A percentile compares a stretch with the other conserved stretches of the same genome.
Conservation (phyloP, 2,888 invertebrate species). For the Glaucopsyche alexis region DNA sequence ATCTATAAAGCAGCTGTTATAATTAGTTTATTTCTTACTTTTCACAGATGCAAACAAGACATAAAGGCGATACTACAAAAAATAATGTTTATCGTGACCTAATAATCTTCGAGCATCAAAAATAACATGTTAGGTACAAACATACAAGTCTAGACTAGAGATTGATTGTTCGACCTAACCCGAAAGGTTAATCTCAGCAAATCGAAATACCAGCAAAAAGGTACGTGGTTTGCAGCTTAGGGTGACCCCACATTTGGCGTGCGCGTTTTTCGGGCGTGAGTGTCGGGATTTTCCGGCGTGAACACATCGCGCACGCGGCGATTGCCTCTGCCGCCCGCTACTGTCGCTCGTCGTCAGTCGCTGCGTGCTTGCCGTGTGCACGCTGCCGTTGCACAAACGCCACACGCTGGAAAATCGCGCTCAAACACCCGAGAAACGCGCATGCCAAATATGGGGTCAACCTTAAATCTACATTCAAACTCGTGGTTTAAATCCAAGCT, state of each 20-base stretch:
- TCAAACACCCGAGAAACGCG: too few relatives aligned
- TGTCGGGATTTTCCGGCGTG: too few relatives aligned
- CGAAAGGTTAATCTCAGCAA: slow-evolving; percentile 13
- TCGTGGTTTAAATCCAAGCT: background rate
- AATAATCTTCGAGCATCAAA: background rate
- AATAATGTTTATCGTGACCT: background rate
- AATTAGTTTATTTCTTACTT: background rate
- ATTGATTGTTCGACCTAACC: slow-evolving; percentile 1
- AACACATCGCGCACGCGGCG: too few relatives aligned
- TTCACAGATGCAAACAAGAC: background rate
- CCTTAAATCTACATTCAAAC: background rate
- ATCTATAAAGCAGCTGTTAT: too few relatives aligned
- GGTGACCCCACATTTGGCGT: too few relatives aligned
- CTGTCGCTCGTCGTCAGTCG: too few relatives aligned
- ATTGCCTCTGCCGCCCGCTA: too few relatives aligned
- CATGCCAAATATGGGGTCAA: too few relatives aligned
- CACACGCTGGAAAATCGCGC: too few relatives aligned
- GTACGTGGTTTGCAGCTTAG: background rate
- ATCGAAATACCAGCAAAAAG: slow-evolving; percentile 17
- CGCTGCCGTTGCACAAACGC: too few relatives aligned
- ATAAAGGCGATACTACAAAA: background rate
- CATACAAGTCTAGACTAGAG: slow-evolving; percentile 2
- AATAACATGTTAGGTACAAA: background rate
- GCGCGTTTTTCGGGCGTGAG: too few relatives aligned
- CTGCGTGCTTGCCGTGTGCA: too few relatives aligned